Evolutionary conservation across 2,113 vertebrate genomes (phyloP).

Genomic region (Hippopotamus amphibius): DNA sequence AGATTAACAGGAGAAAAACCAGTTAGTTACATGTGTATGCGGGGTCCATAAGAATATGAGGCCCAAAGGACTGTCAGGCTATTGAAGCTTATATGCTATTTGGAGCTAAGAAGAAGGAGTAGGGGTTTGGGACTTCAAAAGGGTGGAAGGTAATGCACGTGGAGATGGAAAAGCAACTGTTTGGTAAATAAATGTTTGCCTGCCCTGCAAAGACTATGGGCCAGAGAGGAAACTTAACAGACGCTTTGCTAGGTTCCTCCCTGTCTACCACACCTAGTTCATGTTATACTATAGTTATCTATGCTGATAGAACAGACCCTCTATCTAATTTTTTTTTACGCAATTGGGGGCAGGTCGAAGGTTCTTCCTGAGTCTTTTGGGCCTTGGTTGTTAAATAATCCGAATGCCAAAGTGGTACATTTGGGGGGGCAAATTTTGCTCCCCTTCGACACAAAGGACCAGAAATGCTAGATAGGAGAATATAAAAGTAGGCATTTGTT

Average conservation of each 20-base stretch:
- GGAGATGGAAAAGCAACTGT: not conserved
- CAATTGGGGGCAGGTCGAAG: not conserved
- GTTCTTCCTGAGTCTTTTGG: not conserved
- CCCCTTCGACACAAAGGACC: not conserved
- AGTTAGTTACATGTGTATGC: not conserved
- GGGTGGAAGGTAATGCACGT: not conserved
- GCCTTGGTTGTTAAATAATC: not conserved
- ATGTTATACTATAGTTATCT: not conserved
- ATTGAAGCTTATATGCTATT: not conserved
- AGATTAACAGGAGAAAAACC: not conserved
- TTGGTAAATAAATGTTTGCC: not conserved
- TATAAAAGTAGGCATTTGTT: slow-evolving; percentile 54
- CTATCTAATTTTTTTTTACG: not conserved
- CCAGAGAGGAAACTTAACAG: not conserved
- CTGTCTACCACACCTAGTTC: not conserved
- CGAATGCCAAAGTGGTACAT: not conserved
- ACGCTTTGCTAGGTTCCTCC: not conserved
- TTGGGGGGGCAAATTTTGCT: not conserved
- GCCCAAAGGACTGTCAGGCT: not conserved
- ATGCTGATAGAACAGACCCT: not conserved
- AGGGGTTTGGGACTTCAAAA: not conserved
- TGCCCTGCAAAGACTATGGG: not conserved
- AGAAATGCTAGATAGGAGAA: slow-evolving; percentile 32
- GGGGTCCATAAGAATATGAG: not conserved
- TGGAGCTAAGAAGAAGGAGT: not conserved